Evolutionary conservation across 2,113 vertebrate species (phyloP), one percentile per base, ranked within the genome.

Genomic region (Herpailurus yagouaroundi): DNA sequence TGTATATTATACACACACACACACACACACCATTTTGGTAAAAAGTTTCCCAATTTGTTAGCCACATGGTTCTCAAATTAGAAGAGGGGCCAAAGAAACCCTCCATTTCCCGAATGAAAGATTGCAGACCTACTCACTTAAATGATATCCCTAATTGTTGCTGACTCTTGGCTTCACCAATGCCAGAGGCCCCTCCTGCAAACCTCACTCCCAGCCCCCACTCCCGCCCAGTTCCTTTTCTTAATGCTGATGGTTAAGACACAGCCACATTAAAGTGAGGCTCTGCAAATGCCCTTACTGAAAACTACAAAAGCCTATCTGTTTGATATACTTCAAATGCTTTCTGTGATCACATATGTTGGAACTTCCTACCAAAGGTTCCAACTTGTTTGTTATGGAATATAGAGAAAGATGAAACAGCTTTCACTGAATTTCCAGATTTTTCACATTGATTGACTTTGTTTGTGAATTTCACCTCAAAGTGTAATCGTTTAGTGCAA

Each of bases 61-160:
- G 93, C 23, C 0, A 2, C 83, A 89, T 25, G 88, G 36, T 89
- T 76, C 74, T 79, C 84, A 55, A 48, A 87, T 84, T 79, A 86
- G 93, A 87, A 91, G 89, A 97, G 73, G 83, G 89, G 94, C 88
- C 92, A 84, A 98, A 97, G 97, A 97, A 98, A 21, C 38, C 86
- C 81, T 97, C 84, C 77, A 97, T 93, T 97, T 96, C 97, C 97
- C 97, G 86, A 94, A 97, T 84, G 41, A 85, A 92, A 95, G 93
- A 76, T 94, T 76, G 91, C 91, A 81, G 96, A 87, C 68, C 71
- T 98, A 23, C 31, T 95, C 91, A 81, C 91, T 96, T 95, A 93
- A 97, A 95, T 80, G 73, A 84, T 60, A 73, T 98, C 92, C 31
- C 41, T 98, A 98, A 98, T 97, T 97, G 77, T 91, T n/a, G 29